Base-by-base conservation (phyloP, 2,797 vertebrate genomes). In the Pseudochirops corinnae region DNA sequence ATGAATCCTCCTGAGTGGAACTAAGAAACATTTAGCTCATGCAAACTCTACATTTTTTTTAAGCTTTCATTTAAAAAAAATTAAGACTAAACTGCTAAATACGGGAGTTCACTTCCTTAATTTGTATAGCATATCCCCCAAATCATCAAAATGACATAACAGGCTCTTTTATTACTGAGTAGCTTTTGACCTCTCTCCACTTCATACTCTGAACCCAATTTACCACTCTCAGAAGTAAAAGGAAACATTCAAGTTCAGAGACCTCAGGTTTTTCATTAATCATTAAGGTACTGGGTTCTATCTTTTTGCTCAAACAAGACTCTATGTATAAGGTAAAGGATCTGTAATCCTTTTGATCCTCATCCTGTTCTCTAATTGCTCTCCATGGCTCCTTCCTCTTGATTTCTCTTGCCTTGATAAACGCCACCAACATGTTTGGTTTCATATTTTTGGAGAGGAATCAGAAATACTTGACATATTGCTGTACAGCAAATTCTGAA, bases 271-370 rank as follows among this genome's bases (percentile, higher is more conserved):
- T 82, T n/a, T 67, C 33, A 67, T n/a, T 67, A 67, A 67, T 67
- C 62, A n/a, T 67, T 39, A n/a, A 74, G 60, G 13, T 94, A 67
- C 29, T 29, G 11, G 87, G 12, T 57, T 96, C 62, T 90, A 96
- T 90, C 57, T 93, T 97, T 96, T 74, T 50, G 50, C 96, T 53
- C 91, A 87, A 74, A 90, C 67, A 74, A 74, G n/a, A 39, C n/a
- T 39, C 11, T 39, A 74, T 39, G n/a, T 46, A 9, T n/a, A 94
- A 60, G 60, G 46, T 82, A 96, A 95, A 94, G 53, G 90, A 93
- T 93, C 92, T 39, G 92, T 97, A 97, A 91, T 94, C 24, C 92
- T 93, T 92, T 96, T 92, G n/a, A 91, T 96, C 95, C 93, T 96
- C 56, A 96, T 95, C 50, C 94, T 92, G 55, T 53, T 93, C 91